A percentile compares a stretch with the other conserved stretches of the same genome.
Evolutionary conservation across 2,797 vertebrate species (phyloP).

Genomic region (Eurystomus glaucurus): DNA sequence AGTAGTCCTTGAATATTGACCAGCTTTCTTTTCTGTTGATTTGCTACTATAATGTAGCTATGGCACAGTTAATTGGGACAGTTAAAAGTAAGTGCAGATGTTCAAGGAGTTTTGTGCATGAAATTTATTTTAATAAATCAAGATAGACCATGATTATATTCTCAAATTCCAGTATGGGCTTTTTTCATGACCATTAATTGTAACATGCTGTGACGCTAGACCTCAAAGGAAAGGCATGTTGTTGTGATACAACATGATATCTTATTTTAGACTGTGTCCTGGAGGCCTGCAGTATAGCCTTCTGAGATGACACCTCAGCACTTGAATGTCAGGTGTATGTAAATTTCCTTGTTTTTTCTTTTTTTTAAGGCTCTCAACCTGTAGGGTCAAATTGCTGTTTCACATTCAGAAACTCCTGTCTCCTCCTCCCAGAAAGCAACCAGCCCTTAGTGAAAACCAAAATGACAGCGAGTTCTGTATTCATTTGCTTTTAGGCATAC

Average conservation of each 20-base stretch:
- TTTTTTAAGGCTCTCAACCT: background rate
- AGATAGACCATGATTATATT: background rate
- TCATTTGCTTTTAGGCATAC: background rate
- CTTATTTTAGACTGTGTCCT: background rate
- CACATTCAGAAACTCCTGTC: background rate
- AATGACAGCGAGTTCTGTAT: background rate
- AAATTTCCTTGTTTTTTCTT: background rate
- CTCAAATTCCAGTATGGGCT: background rate
- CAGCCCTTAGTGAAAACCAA: background rate
- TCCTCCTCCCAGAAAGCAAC: background rate
- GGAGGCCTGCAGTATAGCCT: background rate
- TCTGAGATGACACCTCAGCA: background rate
- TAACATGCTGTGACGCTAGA: background rate
- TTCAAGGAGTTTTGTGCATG: background rate
- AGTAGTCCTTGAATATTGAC: too few relatives aligned
- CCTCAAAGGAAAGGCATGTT: background rate
- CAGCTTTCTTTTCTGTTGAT: too few relatives aligned
- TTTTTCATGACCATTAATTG: background rate
- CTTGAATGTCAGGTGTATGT: background rate
- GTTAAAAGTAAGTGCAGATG: background rate
- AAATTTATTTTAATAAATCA: background rate
- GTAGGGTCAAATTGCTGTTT: accelerated
- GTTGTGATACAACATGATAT: background rate
- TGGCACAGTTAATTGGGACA: background rate
- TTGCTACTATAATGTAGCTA: background rate